These are phyloP conservation scores for Melitaea cinxia DNA, from an alignment of 1,140 invertebrate genomes.

Conservation along the genomic window DNA sequence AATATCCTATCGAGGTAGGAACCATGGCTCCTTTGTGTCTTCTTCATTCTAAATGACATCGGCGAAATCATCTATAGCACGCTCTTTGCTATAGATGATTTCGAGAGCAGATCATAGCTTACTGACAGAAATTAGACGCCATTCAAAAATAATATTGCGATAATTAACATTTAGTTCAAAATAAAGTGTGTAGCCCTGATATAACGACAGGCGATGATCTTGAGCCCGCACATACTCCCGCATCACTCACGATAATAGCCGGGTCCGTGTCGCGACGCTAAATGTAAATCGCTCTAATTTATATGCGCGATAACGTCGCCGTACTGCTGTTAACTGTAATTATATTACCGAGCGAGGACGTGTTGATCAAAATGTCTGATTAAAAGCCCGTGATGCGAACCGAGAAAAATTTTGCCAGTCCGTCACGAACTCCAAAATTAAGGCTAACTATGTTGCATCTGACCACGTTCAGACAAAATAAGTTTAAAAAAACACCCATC, in stretches of 20 bases:
- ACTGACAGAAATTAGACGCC: too few relatives aligned
- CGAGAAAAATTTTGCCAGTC: slow-evolving; percentile 57
- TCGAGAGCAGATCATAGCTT: too few relatives aligned
- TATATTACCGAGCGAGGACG: slow-evolving; percentile 79
- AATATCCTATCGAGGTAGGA: too few relatives aligned
- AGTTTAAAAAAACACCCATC: slow-evolving; percentile 16
- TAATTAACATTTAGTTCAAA: slow-evolving; percentile 12
- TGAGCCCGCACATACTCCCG: slow-evolving; percentile 67
- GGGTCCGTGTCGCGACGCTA: slow-evolving; percentile 68
- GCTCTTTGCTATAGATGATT: too few relatives aligned
- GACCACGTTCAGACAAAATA: slow-evolving; percentile 18
- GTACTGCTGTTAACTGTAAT: slow-evolving; percentile 80
- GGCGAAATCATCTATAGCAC: too few relatives aligned
- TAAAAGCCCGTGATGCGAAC: slow-evolving; percentile 65
- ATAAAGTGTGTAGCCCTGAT: background rate
- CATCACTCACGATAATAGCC: slow-evolving; percentile 76
- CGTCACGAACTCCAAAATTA: slow-evolving; percentile 47
- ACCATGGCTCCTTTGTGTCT: too few relatives aligned
- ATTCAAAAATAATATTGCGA: too few relatives aligned
- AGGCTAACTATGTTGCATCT: slow-evolving; percentile 38
- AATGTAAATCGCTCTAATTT: slow-evolving; percentile 81
- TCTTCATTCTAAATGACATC: too few relatives aligned
- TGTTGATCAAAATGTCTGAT: slow-evolving; percentile 79
- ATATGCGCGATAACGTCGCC: slow-evolving; percentile 78
- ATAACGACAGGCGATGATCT: slow-evolving; percentile 51